A percentile compares a stretch with the other conserved stretches of the same genome.
phyloP scores from a whole-genome alignment of 2,888 invertebrate species.

The Drosophila incognita region DNA sequence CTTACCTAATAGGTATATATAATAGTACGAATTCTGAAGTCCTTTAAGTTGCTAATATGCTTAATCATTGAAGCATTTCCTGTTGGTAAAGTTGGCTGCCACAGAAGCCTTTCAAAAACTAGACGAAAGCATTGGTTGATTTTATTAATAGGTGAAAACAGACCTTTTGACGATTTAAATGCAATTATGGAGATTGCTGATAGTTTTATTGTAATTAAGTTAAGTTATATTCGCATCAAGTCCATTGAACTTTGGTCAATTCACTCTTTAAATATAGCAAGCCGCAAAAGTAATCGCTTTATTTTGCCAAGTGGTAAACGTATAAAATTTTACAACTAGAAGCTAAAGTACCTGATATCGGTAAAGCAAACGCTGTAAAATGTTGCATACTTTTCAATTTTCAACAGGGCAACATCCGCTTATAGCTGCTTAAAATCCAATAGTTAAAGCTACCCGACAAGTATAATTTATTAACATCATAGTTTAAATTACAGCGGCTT shows the following conservation, averaged over 20 bases:
- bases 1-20: background rate
- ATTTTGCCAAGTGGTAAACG: background rate
- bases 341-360: background rate
- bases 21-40: background rate
- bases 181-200: background rate
- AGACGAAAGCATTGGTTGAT: background rate
- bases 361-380: background rate
- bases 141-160: background rate
- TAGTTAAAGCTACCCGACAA: background rate
- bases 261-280: background rate
- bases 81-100: background rate
- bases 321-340: background rate
- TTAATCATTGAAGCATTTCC: background rate
- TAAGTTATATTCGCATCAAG: background rate
- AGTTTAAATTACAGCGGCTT: constrained; percentile 6
- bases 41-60: background rate
- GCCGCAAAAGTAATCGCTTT: too few relatives aligned
- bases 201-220: background rate
- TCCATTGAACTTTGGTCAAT: background rate
- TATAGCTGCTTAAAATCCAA: background rate
- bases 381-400: constrained; percentile 23
- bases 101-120: background rate
- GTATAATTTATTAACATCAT: background rate
- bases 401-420: background rate
- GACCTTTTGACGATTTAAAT: background rate